These are phyloP conservation scores for Lepilemur ruficaudatus DNA, from an alignment of 2,797 vertebrate genomes.

Conservation along the genomic window DNA sequence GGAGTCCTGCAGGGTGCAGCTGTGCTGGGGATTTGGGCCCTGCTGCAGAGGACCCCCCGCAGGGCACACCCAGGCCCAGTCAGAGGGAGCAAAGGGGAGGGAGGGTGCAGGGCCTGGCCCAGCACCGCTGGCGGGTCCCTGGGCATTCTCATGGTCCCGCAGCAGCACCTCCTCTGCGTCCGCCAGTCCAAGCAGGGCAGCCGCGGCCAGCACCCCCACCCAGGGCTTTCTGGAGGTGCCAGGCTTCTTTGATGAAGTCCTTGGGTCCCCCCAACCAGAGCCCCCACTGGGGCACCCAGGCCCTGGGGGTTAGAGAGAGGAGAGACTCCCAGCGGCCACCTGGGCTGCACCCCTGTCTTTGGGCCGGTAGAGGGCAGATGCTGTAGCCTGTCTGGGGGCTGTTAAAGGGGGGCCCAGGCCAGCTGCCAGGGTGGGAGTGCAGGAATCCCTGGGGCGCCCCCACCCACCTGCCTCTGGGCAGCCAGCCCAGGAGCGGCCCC, in stretches of 20 bases:
- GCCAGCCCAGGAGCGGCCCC: not conserved
- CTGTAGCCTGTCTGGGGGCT: not conserved
- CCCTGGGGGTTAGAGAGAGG: constrained; percentile 81
- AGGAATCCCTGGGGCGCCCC: not conserved
- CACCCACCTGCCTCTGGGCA: no score
- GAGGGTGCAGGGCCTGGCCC: rapidly evolving
- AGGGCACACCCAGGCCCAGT: not conserved
- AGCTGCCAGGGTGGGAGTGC: not conserved
- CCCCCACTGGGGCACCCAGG: constrained; percentile 88
- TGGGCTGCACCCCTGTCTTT: rapidly evolving
- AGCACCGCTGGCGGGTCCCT: constrained; percentile 88
- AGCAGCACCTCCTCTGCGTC: constrained; percentile 80
- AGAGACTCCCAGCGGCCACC: rapidly evolving
- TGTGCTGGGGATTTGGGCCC: not conserved
- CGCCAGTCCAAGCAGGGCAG: constrained; percentile 85
- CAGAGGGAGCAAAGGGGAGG: not conserved
- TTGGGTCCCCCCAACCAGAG: constrained; percentile 84
- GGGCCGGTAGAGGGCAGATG: not conserved
- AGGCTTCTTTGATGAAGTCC: constrained; percentile 85
- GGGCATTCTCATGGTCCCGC: constrained; percentile 88
- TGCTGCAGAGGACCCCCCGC: no score
- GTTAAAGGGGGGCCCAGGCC: not conserved
- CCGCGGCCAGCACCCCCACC: constrained; percentile 80
- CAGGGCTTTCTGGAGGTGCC: constrained; percentile 87
- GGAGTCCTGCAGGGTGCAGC: not conserved